phyloP scores from a whole-genome alignment of 2,888 invertebrate genomes.

The Ptilodon capucinus region DNA sequence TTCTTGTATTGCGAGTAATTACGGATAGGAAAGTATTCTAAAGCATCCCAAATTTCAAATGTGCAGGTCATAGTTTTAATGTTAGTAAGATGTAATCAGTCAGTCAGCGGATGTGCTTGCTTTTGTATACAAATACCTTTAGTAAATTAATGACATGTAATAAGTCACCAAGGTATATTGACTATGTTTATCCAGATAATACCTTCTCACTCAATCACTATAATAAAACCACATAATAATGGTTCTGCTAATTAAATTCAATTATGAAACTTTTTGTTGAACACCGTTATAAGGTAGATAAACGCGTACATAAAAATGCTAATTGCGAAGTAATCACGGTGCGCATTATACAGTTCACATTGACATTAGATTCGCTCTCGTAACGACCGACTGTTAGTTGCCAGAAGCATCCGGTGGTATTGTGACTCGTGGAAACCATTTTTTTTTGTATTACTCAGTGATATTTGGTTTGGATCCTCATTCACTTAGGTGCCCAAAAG shows the following conservation, averaged over 20 bases:
- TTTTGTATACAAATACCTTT: no score
- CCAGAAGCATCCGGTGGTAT: conserved; percentile 51
- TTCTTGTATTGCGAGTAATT: no score
- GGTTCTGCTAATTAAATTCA: conserved; percentile 8
- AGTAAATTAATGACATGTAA: no score
- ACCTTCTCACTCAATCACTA: no score
- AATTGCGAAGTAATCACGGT: conserved; percentile 35
- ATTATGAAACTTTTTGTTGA: conserved; percentile 18
- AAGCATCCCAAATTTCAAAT: no score
- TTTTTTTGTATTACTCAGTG: not conserved
- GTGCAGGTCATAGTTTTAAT: no score
- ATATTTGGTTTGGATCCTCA: not conserved
- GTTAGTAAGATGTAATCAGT: no score
- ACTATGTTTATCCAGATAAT: no score
- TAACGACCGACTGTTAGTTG: conserved; percentile 49
- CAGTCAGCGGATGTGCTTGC: no score
- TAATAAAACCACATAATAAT: not conserved
- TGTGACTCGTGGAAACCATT: conserved; percentile 38
- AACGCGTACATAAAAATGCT: conserved; percentile 30
- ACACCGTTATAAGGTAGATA: conserved; percentile 23
- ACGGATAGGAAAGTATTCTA: no score
- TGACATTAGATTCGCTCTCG: conserved; percentile 49
- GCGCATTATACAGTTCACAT: conserved; percentile 46
- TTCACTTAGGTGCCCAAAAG: no score
- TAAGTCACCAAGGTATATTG: no score